phyloP scores from a whole-genome alignment of 2,113 vertebrate species.

The Notarius lentiginosus region DNA sequence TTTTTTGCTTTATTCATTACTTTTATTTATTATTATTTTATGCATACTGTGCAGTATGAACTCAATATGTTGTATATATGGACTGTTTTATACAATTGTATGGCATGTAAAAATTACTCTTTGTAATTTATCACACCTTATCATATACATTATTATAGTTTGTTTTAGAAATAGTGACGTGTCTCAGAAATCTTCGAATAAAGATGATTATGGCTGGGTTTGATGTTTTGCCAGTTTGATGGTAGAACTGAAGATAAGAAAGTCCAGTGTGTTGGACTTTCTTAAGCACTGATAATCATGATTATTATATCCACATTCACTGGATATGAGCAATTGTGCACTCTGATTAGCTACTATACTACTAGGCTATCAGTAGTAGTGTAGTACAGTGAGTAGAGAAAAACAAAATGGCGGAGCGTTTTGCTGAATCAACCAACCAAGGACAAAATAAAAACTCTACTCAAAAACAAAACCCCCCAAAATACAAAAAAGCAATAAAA shows the following conservation, averaged over 20 bases:
- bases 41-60: constrained; percentile 14
- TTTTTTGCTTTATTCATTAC: constrained; percentile 14
- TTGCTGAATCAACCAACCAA: too few relatives aligned
- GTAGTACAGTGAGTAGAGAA: too few relatives aligned
- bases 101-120: constrained; percentile 30
- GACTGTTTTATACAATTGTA: constrained; percentile 46
- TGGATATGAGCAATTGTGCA: too few relatives aligned
- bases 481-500: too few relatives aligned
- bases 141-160: constrained; percentile 3
- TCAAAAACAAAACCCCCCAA: too few relatives aligned
- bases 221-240: neutral
- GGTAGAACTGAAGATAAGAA: neutral
- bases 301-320: too few relatives aligned
- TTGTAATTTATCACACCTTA: constrained; percentile 13
- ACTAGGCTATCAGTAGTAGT: too few relatives aligned
- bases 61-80: constrained; percentile 38
- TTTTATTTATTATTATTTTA: constrained; percentile 41
- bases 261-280: neutral
- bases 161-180: neutral
- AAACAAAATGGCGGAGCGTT: too few relatives aligned
- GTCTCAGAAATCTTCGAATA: neutral
- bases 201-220: neutral
- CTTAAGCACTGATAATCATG: neutral
- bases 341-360: too few relatives aligned
- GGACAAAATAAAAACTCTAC: too few relatives aligned